Percentiles rank a stretch among this genome's conserved stretches.
Conservation (phyloP, 2,113 vertebrate genomes). For the Microtus pennsylvanicus region DNA sequence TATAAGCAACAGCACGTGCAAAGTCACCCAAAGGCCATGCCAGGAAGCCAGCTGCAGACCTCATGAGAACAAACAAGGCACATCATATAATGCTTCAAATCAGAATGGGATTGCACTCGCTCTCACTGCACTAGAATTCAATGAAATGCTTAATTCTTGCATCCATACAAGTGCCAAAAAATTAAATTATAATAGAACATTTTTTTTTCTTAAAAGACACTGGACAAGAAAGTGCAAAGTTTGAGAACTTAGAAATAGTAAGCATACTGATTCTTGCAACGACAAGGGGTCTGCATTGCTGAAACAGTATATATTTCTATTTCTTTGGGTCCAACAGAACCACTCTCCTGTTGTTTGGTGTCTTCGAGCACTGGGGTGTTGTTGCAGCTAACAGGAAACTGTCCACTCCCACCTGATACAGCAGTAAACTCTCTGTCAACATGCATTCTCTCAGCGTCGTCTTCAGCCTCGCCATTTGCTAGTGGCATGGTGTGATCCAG, state of each 20-base stretch:
- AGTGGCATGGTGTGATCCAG: constrained; percentile 81
- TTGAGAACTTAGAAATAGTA: constrained; percentile 90
- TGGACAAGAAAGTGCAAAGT: constrained; percentile 81
- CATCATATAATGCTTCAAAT: constrained; percentile 74
- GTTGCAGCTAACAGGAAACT: constrained; percentile 93
- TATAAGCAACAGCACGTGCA: neutral
- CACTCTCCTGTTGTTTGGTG: constrained; percentile 89
- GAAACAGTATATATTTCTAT: constrained; percentile 97
- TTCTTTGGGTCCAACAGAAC: constrained; percentile 92
- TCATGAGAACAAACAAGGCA: constrained; percentile 84
- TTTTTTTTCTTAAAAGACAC: constrained; percentile 72
- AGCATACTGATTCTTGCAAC: constrained; percentile 97
- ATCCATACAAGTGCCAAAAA: constrained; percentile 73
- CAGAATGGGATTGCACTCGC: constrained; percentile 71
- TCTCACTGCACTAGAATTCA: constrained; percentile 60
- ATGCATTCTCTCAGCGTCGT: constrained; percentile 92
- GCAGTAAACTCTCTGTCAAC: constrained; percentile 88
- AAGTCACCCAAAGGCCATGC: neutral
- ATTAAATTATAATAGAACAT: constrained; percentile 76
- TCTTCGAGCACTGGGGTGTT: constrained; percentile 91
- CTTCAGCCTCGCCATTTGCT: constrained; percentile 84
- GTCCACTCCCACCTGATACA: constrained; percentile 95
- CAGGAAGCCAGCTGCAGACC: constrained; percentile 62
- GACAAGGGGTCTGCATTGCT: constrained; percentile 97
- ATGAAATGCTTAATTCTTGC: constrained; percentile 57